These are phyloP conservation scores for Pomacea canaliculata DNA, from an alignment of 2,888 invertebrate genomes.

Conservation along the genomic window DNA sequence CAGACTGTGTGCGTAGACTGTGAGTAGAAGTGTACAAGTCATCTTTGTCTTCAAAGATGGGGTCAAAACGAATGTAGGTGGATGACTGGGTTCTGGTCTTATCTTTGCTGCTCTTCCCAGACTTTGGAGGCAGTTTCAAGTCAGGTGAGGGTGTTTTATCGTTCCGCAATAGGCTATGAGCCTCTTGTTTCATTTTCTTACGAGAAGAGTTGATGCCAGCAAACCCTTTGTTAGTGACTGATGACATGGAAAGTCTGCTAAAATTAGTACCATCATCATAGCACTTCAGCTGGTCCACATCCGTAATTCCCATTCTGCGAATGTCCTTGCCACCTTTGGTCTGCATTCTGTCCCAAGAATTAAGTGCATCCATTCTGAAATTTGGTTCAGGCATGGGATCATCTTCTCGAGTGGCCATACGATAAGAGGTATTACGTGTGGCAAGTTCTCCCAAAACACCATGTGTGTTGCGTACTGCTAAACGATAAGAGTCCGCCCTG, in stretches of 20 bases:
- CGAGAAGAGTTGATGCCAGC: slow-evolving; percentile 20
- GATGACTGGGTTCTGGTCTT: slow-evolving; percentile 46
- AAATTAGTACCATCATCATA: slow-evolving; percentile 25
- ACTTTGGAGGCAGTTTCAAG: slow-evolving; percentile 30
- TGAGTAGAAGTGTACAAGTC: slow-evolving; percentile 50
- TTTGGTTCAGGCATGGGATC: slow-evolving; percentile 27
- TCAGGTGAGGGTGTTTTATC: slow-evolving; percentile 38
- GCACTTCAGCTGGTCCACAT: slow-evolving; percentile 55
- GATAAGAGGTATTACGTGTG: slow-evolving; percentile 51
- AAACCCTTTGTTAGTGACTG: slow-evolving; percentile 14
- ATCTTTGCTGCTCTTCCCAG: slow-evolving; percentile 43
- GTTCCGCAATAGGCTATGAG: slow-evolving; percentile 38
- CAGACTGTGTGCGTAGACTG: slow-evolving; percentile 39
- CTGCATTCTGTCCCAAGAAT: slow-evolving; percentile 35
- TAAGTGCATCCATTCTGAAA: slow-evolving; percentile 41
- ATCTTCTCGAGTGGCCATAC: slow-evolving; percentile 49
- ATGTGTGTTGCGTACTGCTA: slow-evolving; percentile 53
- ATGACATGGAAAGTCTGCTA: slow-evolving; percentile 6
- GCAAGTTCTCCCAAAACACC: slow-evolving; percentile 39
- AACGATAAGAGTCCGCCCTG: slow-evolving; percentile 57
- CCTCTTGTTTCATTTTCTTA: slow-evolving; percentile 43
- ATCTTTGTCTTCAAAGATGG: slow-evolving; percentile 60
- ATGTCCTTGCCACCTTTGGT: slow-evolving; percentile 40
- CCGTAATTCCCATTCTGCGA: slow-evolving; percentile 57
- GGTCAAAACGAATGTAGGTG: slow-evolving; percentile 59